These are phyloP conservation scores for Slavum lentiscoides DNA, from an alignment of 2,888 invertebrate genomes.

Conservation along the genomic window DNA sequence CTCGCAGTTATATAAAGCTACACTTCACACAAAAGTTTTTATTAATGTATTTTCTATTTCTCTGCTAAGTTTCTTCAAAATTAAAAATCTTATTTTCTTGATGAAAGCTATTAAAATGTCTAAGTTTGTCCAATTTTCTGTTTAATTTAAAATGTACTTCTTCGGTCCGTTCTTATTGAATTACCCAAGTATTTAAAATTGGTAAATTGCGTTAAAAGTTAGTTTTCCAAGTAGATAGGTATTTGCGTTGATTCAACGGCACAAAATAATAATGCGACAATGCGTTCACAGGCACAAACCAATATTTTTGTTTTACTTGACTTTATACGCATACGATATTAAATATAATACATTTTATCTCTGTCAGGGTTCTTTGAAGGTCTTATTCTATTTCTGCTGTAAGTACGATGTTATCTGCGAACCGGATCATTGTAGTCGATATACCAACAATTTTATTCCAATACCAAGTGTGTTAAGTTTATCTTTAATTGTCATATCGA, in stretches of 20 bases:
- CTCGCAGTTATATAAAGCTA: not conserved
- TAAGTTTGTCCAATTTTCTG: not conserved
- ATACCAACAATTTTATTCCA: not conserved
- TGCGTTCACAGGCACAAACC: not conserved
- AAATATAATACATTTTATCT: not conserved
- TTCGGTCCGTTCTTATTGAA: not conserved
- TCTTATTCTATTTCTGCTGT: not conserved
- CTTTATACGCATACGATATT: not conserved
- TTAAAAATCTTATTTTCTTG: not conserved
- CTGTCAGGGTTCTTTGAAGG: not conserved
- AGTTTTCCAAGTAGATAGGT: not conserved
- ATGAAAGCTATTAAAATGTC: not conserved
- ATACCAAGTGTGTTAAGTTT: not conserved
- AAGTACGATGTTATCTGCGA: not conserved
- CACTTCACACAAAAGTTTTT: not conserved
- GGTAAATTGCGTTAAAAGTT: not conserved
- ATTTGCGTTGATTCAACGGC: not conserved
- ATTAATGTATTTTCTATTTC: not conserved
- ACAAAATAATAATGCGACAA: not conserved
- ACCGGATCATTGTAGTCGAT: slow-evolving; percentile 3
- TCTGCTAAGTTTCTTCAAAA: not conserved
- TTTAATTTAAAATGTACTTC: not conserved
- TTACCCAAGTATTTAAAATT: not conserved
- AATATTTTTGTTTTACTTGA: slow-evolving; percentile 16
- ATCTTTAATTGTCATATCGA: not conserved